These are phyloP conservation scores for Leucoraja erinaceus DNA, from an alignment of 2,113 vertebrate genomes.

Conservation along the genomic window DNA sequence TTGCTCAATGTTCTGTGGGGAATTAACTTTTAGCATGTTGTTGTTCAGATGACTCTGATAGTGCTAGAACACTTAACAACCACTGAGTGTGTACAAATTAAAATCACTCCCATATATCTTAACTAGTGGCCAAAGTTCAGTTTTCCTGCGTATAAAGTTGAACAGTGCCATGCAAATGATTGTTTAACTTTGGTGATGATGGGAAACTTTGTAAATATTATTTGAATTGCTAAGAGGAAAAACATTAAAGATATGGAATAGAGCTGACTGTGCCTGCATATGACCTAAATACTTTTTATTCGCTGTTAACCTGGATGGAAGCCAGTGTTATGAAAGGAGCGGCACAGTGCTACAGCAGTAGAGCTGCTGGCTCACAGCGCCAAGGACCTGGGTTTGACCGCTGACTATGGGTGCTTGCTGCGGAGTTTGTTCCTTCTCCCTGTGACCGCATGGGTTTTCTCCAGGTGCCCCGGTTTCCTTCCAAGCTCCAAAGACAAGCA, in stretches of 20 bases:
- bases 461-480: no score
- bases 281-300: background rate
- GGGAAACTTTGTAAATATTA: background rate
- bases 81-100: background rate
- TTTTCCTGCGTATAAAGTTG: background rate
- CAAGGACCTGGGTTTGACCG: no score
- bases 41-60: conserved; percentile 1
- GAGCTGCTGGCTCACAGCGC: no score
- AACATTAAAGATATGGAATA: background rate
- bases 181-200: background rate
- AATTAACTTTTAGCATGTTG: background rate
- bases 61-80: background rate
- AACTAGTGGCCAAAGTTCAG: background rate
- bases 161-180: background rate
- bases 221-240: background rate
- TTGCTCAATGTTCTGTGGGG: background rate
- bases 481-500: no score
- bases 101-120: background rate
- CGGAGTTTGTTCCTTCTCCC: no score
- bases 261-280: background rate
- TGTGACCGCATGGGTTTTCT: no score
- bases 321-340: background rate
- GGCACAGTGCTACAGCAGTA: background rate
- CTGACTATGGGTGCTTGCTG: no score
- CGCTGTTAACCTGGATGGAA: background rate